Conservation (phyloP, 1,140 invertebrate species). For the Tenebrio molitor region DNA sequence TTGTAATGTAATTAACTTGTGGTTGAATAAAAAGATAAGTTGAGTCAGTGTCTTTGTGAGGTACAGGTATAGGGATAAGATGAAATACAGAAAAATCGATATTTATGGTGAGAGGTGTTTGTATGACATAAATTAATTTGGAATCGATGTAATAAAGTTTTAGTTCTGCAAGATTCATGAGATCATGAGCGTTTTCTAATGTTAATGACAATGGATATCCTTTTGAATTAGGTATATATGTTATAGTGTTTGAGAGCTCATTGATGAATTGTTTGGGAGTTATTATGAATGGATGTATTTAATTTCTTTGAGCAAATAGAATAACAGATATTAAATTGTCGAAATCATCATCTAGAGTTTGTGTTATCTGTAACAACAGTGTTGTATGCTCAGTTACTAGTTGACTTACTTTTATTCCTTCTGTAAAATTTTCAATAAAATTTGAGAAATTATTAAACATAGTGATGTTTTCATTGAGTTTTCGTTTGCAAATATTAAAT, state of each 20-base stretch:
- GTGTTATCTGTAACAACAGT: not conserved
- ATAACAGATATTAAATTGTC: not conserved
- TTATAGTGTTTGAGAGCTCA: not conserved
- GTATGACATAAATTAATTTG: slow-evolving; percentile 2
- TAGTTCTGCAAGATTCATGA: not conserved
- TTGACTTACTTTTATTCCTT: not conserved
- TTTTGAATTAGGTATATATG: not conserved
- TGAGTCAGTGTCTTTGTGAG: not conserved
- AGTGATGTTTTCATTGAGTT: slow-evolving; percentile 38
- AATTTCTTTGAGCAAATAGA: not conserved
- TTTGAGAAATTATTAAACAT: slow-evolving; percentile 1
- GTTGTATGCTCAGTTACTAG: not conserved
- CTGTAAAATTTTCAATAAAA: not conserved
- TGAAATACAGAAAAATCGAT: not conserved
- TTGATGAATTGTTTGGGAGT: not conserved
- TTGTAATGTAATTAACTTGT: not conserved
- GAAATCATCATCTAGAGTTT: not conserved
- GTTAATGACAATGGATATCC: not conserved
- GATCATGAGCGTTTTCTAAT: not conserved
- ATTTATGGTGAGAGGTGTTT: not conserved
- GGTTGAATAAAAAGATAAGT: slow-evolving; percentile 1
- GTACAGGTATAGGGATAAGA: not conserved
- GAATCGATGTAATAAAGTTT: not conserved
- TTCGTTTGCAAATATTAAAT: slow-evolving; percentile 37
- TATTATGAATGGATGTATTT: not conserved